Evolutionary conservation across 2,113 vertebrate species (phyloP).

Genomic region (Empidonax alnorum): DNA sequence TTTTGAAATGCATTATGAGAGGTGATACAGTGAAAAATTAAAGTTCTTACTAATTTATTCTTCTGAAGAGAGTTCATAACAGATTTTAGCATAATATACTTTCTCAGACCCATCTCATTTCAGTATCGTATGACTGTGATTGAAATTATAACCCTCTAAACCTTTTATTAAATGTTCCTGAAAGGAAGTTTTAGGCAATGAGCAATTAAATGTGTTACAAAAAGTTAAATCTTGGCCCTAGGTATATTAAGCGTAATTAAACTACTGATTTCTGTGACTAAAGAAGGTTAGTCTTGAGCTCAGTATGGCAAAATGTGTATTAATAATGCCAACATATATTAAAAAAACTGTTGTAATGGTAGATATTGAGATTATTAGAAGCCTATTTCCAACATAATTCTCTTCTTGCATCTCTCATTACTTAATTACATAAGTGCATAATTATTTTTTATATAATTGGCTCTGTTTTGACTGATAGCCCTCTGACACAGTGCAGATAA

Average conservation of each 20-base stretch:
- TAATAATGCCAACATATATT: background rate
- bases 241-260: background rate
- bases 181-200: background rate
- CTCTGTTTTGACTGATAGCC: background rate
- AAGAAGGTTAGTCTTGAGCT: background rate
- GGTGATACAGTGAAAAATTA: background rate
- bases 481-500: background rate
- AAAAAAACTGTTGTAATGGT: background rate
- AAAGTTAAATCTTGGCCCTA: background rate
- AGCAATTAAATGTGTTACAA: background rate
- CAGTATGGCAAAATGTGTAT: background rate
- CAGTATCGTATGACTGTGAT: background rate
- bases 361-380: background rate
- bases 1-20: background rate
- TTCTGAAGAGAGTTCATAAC: background rate
- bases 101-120: background rate
- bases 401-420: background rate
- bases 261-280: background rate
- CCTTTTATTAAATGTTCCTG: background rate
- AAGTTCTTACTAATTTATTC: background rate
- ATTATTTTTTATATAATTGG: background rate
- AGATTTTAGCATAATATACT: background rate
- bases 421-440: background rate
- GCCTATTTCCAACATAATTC: background rate
- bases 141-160: conserved; percentile 1